Conservation (phyloP, 2,888 invertebrate genomes). For the Harpagoxenus sublaevis region DNA sequence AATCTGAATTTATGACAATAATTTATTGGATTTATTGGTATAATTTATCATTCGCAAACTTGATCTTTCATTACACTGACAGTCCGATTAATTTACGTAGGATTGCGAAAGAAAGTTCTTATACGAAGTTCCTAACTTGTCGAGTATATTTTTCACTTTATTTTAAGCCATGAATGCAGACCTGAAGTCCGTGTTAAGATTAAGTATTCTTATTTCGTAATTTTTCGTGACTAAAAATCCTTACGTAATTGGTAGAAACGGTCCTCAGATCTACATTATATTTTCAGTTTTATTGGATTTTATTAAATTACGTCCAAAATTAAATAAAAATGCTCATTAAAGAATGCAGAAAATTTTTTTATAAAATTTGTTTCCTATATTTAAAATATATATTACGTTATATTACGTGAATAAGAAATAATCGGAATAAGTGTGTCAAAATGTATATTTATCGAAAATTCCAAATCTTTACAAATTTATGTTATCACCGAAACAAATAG, state of each 20-base stretch:
- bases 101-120: neutral
- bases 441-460: neutral
- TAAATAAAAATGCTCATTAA: neutral
- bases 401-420: neutral
- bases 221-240: neutral
- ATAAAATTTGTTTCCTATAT: neutral
- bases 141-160: neutral
- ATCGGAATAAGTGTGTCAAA: neutral
- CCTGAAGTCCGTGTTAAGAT: neutral
- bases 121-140: neutral
- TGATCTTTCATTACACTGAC: constrained; percentile 15
- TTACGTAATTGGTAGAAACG: neutral
- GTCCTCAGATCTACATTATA: neutral
- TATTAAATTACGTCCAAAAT: neutral
- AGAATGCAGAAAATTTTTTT: neutral
- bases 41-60: constrained; percentile 12
- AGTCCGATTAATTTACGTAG: neutral
- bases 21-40: constrained; percentile 34
- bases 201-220: neutral
- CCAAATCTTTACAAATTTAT: constrained; percentile 14
- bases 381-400: neutral
- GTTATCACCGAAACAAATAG: constrained; percentile 16
- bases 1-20: constrained; percentile 2
- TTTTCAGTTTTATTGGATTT: neutral
- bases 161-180: neutral